Evolutionary conservation across 2,888 invertebrate genomes (phyloP), one percentile per base, ranked within the genome.

Genomic region (Protonemura montana): DNA sequence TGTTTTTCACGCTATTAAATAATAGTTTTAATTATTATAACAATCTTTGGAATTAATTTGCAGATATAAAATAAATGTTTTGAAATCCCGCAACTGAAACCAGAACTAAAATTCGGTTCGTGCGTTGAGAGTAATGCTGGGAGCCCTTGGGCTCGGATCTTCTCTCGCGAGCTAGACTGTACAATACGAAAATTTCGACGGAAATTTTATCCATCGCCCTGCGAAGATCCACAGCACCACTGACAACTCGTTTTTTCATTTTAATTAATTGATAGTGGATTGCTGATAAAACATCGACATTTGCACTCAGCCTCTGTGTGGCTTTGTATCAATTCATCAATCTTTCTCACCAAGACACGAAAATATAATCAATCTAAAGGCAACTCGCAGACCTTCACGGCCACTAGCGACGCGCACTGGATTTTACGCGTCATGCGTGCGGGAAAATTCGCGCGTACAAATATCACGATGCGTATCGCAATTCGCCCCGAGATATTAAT

Each of bases 201-300:
- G 3, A 10, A 59, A 59, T 59, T 59, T 3, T 59, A 59, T 59
- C 59, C 21, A 7, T 59, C 13, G 7, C 13, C 13, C 59, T 59
- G 59, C 35, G 5, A 35, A 10, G 35, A 35, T n/a, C 35, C 35
- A 10, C 1, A 21, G 59, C 59, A 59, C 21, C 59, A 10, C 3
- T 59, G 59, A 59, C 59, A 13, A 1, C 59, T 21, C 13, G 59
- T 59, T 59, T 59, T 59, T 21, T 21, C 16, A 21, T 59, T 59
- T 59, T 59, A 59, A 59, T 59, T 59, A 59, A 59, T 59, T 59
- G 59, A 59, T 59, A 59, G 16, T 59, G 59, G 59, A 59, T 59
- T 7, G 59, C 59, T 59, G 59, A 59, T 59, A 59, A 59, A 59
- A 59, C 59, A 59, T 59, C 59, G 59, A 59, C 59, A 59, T 59